phyloP scores from a whole-genome alignment of 1,140 invertebrate species.

The Hyles euphorbiae region DNA sequence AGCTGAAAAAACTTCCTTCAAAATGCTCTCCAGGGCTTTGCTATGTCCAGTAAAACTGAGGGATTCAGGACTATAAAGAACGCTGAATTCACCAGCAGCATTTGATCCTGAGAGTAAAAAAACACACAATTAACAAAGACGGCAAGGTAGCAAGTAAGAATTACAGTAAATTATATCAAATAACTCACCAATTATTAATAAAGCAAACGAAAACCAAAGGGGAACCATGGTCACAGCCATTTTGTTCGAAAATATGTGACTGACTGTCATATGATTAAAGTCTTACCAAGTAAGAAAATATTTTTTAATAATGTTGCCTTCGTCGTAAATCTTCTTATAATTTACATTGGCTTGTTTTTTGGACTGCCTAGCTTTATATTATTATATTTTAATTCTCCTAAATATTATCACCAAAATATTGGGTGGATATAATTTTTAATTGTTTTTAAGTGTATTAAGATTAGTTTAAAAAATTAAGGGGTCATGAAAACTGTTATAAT shows the following conservation, averaged over 20 bases:
- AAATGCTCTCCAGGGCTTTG: slow-evolving; percentile 70
- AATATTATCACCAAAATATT: too few relatives aligned
- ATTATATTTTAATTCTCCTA: too few relatives aligned
- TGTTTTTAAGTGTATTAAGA: too few relatives aligned
- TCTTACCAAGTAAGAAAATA: slow-evolving; percentile 39
- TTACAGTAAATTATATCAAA: not conserved
- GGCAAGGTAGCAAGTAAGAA: not conserved
- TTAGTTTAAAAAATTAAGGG: too few relatives aligned
- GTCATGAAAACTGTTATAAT: too few relatives aligned
- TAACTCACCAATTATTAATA: slow-evolving; percentile 56
- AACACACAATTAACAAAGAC: slow-evolving; percentile 9
- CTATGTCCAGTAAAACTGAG: slow-evolving; percentile 79
- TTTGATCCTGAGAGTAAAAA: slow-evolving; percentile 72
- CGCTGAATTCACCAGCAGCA: slow-evolving; percentile 80
- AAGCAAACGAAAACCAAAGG: slow-evolving; percentile 49
- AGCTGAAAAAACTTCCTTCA: slow-evolving; percentile 84
- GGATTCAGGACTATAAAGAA: slow-evolving; percentile 80
- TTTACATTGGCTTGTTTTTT: too few relatives aligned
- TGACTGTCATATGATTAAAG: slow-evolving; percentile 66
- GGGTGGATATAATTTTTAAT: too few relatives aligned
- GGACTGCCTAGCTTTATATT: too few relatives aligned
- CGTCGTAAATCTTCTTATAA: too few relatives aligned
- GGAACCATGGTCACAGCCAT: slow-evolving; percentile 61
- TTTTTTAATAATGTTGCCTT: not conserved
- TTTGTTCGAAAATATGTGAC: slow-evolving; percentile 44